These are phyloP conservation scores for Trogon melanurus DNA, from an alignment of 2,113 vertebrate species.

Conservation along the genomic window DNA sequence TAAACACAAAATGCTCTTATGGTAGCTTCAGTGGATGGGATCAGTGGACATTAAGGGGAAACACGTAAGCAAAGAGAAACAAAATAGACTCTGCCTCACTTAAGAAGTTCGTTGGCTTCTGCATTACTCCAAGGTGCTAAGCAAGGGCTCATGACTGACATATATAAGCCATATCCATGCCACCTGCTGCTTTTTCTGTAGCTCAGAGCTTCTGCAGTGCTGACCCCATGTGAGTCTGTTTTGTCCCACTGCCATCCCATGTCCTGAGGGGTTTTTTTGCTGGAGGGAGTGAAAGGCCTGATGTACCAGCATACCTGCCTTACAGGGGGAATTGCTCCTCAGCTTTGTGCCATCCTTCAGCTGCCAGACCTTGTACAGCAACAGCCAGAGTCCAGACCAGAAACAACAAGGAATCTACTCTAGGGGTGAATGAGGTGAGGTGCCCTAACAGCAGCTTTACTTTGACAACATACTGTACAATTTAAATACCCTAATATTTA, in stretches of 20 bases:
- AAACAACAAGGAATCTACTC: background rate
- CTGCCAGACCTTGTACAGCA: rapidly evolving
- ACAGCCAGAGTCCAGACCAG: background rate
- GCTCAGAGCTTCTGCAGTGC: background rate
- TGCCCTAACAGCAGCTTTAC: background rate
- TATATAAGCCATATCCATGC: background rate
- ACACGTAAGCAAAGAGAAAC: background rate
- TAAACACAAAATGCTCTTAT: background rate
- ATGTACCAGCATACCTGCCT: background rate
- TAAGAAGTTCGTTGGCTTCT: background rate
- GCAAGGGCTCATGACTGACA: background rate
- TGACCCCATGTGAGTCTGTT: background rate
- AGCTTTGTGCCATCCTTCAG: background rate
- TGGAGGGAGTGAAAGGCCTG: background rate
- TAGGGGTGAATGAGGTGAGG: background rate
- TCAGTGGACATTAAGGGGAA: background rate
- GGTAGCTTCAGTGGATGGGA: background rate
- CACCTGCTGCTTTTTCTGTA: background rate
- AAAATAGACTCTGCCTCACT: background rate
- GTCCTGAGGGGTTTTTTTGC: background rate
- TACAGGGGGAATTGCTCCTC: background rate
- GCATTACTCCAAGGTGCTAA: background rate
- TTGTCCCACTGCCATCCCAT: background rate
- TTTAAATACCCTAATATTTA: background rate
- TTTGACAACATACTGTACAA: background rate